Conservation (phyloP, 2,888 invertebrate species). For the Heterodera filipjevi region DNA sequence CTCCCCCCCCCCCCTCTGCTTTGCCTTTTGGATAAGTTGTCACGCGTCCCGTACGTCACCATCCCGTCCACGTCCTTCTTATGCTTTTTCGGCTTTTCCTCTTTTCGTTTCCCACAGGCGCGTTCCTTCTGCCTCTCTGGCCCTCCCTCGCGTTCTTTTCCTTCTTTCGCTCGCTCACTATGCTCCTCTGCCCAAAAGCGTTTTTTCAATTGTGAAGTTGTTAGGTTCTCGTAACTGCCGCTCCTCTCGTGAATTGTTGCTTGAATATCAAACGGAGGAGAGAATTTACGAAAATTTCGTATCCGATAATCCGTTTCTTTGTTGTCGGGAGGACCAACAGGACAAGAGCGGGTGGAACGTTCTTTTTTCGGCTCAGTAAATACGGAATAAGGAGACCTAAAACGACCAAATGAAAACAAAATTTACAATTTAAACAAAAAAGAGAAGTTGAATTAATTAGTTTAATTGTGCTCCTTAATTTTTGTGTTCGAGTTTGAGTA, state of each 20-base stretch:
- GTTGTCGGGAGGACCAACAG: background rate
- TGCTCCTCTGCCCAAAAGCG: background rate
- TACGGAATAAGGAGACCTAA: conserved; percentile 23
- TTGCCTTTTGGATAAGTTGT: background rate
- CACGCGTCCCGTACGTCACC: background rate
- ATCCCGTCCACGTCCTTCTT: background rate
- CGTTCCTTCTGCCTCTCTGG: background rate
- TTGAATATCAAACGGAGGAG: conserved; percentile 8
- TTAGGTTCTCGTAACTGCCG: conserved; percentile 25
- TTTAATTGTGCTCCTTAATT: too few relatives aligned
- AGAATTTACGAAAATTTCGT: conserved; percentile 12
- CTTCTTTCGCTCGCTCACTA: background rate
- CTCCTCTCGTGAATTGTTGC: conserved; percentile 30
- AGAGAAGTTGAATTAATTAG: too few relatives aligned
- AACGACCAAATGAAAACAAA: too few relatives aligned
- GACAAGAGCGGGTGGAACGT: conserved; percentile 26
- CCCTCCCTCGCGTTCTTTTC: background rate
- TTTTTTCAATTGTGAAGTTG: background rate
- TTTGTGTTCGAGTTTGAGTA: too few relatives aligned
- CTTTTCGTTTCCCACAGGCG: background rate
- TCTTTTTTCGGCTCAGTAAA: conserved; percentile 28
- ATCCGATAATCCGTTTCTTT: background rate
- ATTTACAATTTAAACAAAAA: background rate
- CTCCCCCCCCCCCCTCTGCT: background rate
- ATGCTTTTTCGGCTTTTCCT: background rate